Base-by-base conservation (phyloP, 1,140 invertebrate genomes). In the Drosophila yakuba region DNA sequence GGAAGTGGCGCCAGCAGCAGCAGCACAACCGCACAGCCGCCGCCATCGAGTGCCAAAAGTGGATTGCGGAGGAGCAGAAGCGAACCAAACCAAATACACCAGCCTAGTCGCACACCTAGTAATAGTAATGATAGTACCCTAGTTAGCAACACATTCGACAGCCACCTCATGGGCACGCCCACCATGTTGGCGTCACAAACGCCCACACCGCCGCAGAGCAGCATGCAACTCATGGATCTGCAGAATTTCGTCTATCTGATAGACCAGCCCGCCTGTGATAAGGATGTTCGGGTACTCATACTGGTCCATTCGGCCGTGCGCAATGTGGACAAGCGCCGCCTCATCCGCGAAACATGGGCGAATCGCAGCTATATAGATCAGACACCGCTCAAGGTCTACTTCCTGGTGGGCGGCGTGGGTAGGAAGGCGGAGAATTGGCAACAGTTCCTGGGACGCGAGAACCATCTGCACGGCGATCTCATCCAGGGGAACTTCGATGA, bases 401-500 rank as follows among this genome's bases (percentile, higher is more conserved):
- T 97, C 89, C 91, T 97, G 10, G 69, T 97, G 41, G 97, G 97
- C 5, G 92, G 93, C 14, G 93, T 95, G 1, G 14, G 39, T 5
- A 5, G 2, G 0, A 69, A 93, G 39, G 59, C 4, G 20, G 57
- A 36, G 12, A 78, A 32, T 68, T 92, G 38, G 67, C 94, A 95
- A 73, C 63, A 89, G 0, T 78, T 83, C 12, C 77, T 97, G 2
- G 80, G 94, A 14, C 78, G 93, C 44, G 97, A 98, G 91, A 94
- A 94, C 77, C 80, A 83, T 3, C 76, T 76, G 1, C 94, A 95
- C 80, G 93, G 93, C 17, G 97, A 98, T 89, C 93, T 98, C 58
- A 94, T 97, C 25, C 96, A 97, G 92, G 96, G 96, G 25, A 95
- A 94, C 76, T 97, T 97, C 91, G 60, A 94, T 8, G 97, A 98